Base-by-base conservation (phyloP, 2,888 invertebrate species). In the Oegoconia quadripuncta region DNA sequence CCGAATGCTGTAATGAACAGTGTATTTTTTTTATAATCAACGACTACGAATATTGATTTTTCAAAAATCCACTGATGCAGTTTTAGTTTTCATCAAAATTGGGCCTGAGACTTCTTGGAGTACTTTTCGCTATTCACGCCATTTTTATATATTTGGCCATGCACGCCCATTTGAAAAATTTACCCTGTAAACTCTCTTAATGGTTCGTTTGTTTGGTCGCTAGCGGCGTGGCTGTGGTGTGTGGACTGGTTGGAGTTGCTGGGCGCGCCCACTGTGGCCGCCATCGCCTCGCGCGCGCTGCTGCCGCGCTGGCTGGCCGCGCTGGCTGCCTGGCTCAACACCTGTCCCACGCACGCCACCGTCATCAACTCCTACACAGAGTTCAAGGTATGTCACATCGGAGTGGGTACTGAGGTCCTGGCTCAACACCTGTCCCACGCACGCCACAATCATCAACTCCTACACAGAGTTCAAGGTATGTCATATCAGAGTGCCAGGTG, bases 181-280 rank as follows among this genome's bases (percentile, higher is more conserved):
- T 18, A 3, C 18, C 3, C n/a, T n/a, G n/a, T n/a, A 22, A 9
- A 2, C 2, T 7, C 6, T 25, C 2, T 11, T 11, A 25, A 23
- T 14, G 18, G 7, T 11, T 13, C 15, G 18, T 34, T 35, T 37
- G 1, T n/a, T 9, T 14, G 4, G 13, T 28, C 64, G 66, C 7
- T 80, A 93, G 97, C 97, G 66, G 92, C 93, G 0, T 98, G 98
- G 97, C 90, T 94, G 52, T 98, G 97, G 94, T 95, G 98, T 17
- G 95, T 97, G 89, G 93, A 95, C 44, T 99, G 99, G 99, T 87
- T 91, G 48, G 96, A 96, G 50, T 81, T 99, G 64, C 82, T 98
- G 29, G 95, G 97, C 1, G 76, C 91, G 0, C 89, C 92, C 0
- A 90, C 92, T 11, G 91, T 98, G 88, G 94, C 93, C 0, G 90